phyloP scores from a whole-genome alignment of 2,888 invertebrate species.

The Leptopilina myrica region DNA sequence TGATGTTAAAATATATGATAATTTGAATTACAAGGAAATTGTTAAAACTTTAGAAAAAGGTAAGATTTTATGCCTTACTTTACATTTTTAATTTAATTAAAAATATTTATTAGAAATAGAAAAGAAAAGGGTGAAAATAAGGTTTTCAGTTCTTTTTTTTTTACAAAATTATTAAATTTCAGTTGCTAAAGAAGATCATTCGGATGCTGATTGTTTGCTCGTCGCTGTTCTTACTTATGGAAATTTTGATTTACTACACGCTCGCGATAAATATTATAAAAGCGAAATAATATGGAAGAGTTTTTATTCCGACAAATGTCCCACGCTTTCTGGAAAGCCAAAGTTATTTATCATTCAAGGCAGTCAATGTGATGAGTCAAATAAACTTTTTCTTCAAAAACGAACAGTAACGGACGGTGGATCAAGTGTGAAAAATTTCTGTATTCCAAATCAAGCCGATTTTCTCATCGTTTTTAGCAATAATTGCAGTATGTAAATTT shows the following conservation, averaged over 20 bases:
- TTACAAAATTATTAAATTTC: constrained; percentile 53
- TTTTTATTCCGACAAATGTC: constrained; percentile 90
- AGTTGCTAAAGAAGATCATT: constrained; percentile 88
- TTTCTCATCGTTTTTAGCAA: constrained; percentile 96
- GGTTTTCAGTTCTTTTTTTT: neutral
- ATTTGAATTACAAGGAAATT: constrained; percentile 85
- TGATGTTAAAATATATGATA: constrained; percentile 84
- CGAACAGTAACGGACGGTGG: constrained; percentile 87
- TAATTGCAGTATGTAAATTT: constrained; percentile 84
- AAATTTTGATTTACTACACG: constrained; percentile 91
- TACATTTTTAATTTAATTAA: too few relatives aligned
- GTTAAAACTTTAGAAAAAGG: constrained; percentile 81
- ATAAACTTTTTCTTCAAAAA: constrained; percentile 84
- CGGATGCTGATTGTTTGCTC: constrained; percentile 89
- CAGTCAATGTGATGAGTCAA: constrained; percentile 92
- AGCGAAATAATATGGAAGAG: constrained; percentile 88
- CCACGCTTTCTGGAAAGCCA: constrained; percentile 91
- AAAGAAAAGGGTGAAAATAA: neutral
- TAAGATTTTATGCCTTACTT: constrained; percentile 61
- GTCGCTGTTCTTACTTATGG: constrained; percentile 94
- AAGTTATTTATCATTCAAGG: constrained; percentile 90
- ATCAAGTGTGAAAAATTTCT: constrained; percentile 82
- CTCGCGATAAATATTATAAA: constrained; percentile 90
- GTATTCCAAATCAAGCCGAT: constrained; percentile 95
- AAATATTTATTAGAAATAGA: neutral